Conservation (phyloP, 2,888 invertebrate species). For the Bugulina stolonifera region DNA sequence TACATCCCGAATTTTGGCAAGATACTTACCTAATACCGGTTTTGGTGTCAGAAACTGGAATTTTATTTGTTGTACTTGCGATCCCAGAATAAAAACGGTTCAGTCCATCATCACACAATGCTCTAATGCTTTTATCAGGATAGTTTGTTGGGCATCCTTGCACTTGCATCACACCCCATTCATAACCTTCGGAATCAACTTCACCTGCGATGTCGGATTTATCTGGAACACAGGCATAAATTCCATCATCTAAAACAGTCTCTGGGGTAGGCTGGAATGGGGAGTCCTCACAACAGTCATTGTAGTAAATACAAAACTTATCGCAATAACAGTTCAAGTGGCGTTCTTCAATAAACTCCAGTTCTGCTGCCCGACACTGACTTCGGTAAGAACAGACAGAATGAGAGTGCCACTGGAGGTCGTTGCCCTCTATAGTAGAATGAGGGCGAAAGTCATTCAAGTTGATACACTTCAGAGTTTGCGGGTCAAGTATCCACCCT, state of each 20-base stretch:
- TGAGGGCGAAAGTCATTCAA: not conserved
- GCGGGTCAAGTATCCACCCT: not conserved
- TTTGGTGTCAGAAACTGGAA: no score
- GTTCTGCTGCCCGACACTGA: conserved; percentile 12
- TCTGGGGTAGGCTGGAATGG: conserved; percentile 6
- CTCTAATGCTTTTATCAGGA: not conserved
- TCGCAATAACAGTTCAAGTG: conserved; percentile 7
- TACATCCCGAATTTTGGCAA: no score
- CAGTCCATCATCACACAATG: no score
- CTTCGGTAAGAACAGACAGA: not conserved
- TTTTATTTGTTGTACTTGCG: no score
- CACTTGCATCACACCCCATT: conserved; percentile 9
- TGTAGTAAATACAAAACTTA: conserved; percentile 17
- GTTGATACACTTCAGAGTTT: not conserved
- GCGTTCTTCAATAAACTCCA: not conserved
- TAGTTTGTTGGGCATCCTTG: not conserved
- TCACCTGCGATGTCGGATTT: not conserved
- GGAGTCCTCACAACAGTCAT: conserved; percentile 25
- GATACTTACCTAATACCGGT: no score
- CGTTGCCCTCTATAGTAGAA: not conserved
- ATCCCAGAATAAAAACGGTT: no score
- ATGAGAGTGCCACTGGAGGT: conserved; percentile 12
- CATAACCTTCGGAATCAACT: not conserved
- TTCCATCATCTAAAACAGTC: not conserved
- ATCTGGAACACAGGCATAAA: not conserved